Conservation (phyloP, 2,797 vertebrate genomes). For the Phoebastria nigripes region DNA sequence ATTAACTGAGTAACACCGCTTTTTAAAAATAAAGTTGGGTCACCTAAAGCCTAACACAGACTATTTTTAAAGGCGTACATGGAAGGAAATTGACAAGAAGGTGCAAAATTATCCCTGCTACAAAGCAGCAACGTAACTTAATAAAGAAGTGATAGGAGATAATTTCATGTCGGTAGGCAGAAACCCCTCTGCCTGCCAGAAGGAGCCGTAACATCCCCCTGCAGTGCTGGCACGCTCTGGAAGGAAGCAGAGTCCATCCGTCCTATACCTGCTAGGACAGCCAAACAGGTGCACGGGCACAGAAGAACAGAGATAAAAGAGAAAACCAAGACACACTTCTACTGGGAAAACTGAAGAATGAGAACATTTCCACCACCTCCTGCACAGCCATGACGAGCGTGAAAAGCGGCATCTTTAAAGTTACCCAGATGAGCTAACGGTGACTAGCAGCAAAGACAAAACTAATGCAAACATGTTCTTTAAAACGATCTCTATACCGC, state of each 20-base stretch:
- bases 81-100: background rate
- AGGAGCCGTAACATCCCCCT: background rate
- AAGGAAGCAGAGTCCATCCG: accelerated
- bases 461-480: background rate
- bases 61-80: background rate
- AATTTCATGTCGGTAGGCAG: background rate
- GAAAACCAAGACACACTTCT: background rate
- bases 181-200: background rate
- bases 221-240: accelerated
- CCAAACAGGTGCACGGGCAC: background rate
- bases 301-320: background rate
- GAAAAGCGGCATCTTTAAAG: accelerated
- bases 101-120: background rate
- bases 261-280: background rate
- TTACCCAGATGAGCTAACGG: background rate
- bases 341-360: accelerated
- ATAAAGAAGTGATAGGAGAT: background rate
- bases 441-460: background rate
- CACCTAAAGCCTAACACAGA: background rate
- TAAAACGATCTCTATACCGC: background rate
- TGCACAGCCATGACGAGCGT: accelerated
- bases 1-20: background rate
- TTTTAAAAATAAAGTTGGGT: background rate
- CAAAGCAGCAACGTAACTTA: background rate
- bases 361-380: background rate